These are phyloP conservation scores for Strigamia crassipes DNA, from an alignment of 2,888 invertebrate genomes.

Conservation along the genomic window DNA sequence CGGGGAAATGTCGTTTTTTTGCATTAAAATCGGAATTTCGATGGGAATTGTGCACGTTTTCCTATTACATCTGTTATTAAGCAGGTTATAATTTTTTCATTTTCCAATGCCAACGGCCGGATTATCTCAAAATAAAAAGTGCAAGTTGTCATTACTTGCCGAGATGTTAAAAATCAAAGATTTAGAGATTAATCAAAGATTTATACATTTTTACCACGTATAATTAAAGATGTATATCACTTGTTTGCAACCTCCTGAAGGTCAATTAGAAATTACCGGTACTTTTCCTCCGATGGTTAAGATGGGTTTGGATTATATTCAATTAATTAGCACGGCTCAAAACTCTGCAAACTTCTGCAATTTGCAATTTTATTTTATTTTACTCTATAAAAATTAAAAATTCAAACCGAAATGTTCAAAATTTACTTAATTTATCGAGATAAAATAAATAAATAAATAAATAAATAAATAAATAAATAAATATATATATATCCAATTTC, in stretches of 20 bases:
- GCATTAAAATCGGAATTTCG: too few relatives aligned
- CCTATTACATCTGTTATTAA: neutral
- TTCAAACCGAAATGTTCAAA: too few relatives aligned
- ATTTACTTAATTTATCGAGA: too few relatives aligned
- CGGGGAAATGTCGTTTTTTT: too few relatives aligned
- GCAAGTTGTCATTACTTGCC: constrained; percentile 7
- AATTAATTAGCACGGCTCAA: neutral
- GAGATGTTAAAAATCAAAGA: constrained; percentile 32
- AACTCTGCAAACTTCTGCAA: too few relatives aligned
- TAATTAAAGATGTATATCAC: constrained; percentile 36
- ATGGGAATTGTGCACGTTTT: neutral
- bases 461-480: too few relatives aligned
- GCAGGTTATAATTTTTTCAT: neutral
- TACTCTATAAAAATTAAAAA: too few relatives aligned
- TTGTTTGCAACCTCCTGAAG: constrained; percentile 1
- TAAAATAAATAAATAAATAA: too few relatives aligned
- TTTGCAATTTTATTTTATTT: too few relatives aligned
- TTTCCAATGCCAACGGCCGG: neutral
- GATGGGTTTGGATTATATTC: neutral
- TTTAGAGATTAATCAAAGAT: constrained; percentile 29
- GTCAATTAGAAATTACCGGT: neutral
- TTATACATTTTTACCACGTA: constrained; percentile 30
- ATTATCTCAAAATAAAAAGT: neutral
- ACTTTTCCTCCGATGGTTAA: neutral
- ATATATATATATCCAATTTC: too few relatives aligned